A percentile compares a stretch with the other conserved stretches of the same genome.
These are phyloP conservation scores for Mongoloraphidia duomilia DNA, from an alignment of 2,888 invertebrate genomes.

Conservation along the genomic window DNA sequence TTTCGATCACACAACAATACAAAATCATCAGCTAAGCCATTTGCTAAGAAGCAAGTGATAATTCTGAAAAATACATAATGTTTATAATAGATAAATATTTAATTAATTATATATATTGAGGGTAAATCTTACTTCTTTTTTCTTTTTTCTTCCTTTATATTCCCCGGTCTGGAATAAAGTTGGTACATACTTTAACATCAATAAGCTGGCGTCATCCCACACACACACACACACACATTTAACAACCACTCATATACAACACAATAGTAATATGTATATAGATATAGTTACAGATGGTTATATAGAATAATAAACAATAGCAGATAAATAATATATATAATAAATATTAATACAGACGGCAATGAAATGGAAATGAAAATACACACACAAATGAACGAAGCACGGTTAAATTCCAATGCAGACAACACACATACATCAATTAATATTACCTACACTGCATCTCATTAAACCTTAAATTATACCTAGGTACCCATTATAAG, in stretches of 20 bases:
- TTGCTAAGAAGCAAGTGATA: slow-evolving; percentile 28
- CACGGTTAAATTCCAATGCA: no score
- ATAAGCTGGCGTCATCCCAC: slow-evolving; percentile 17
- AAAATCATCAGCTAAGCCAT: slow-evolving; percentile 6
- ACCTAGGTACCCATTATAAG: no score
- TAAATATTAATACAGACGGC: no score
- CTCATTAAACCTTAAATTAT: no score
- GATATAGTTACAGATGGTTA: background rate
- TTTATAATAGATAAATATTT: slow-evolving; percentile 13
- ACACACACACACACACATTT: background rate
- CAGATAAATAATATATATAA: background rate
- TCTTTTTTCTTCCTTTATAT: slow-evolving; percentile 95
- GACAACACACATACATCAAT: no score
- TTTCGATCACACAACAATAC: no score
- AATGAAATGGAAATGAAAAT: no score
- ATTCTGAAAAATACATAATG: slow-evolving; percentile 5
- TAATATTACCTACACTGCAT: no score
- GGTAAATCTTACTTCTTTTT: slow-evolving; percentile 90
- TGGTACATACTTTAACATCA: slow-evolving; percentile 30
- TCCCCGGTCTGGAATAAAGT: slow-evolving; percentile 57
- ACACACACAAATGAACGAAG: no score
- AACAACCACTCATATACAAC: background rate
- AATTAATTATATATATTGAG: background rate
- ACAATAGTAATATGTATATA: background rate
- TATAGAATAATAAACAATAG: background rate